Evolutionary conservation across 2,888 invertebrate genomes (phyloP), one percentile per base, ranked within the genome.

Genomic region (Epinotia nisella): DNA sequence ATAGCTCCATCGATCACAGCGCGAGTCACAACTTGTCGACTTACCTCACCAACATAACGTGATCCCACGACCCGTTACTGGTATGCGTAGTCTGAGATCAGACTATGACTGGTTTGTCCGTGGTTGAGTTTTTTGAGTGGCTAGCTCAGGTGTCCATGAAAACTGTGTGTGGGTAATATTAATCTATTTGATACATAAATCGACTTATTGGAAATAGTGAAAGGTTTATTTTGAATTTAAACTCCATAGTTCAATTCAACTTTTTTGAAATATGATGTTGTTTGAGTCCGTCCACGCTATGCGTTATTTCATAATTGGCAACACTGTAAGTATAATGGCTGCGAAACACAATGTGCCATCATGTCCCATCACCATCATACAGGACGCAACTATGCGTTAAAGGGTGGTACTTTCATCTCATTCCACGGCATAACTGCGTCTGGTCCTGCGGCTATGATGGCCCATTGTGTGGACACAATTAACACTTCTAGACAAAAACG

Each of bases 1-100:
- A 73, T 73, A 59, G 73, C 73, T 58, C 58, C 64, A 73, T 73
- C 73, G 58, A 73, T 73, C 68, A 69, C 49, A 51, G 59, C 51
- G 29, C 21, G 17, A 61, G 61, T 53, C 55, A 49, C 49, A 49
- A 49, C 49, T n/a, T 5, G 49, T n/a, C 13, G 4, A n/a, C n/a
- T 49, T 49, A 49, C n/a, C 49, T n/a, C 15, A 5, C 49, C n/a
- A 49, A n/a, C n/a, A 49, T 49, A n/a, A n/a, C 5, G n/a, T 49
- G 49, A 49, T 0, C 49, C 13, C 15, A 7, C 1, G 49, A 45
- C n/a, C 49, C 41, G 41, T 41, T 41, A 41, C 13, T 13, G 13
- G 3, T 13, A 41, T 41, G 45, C 15, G 4, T 3, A 45, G 45
- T 45, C 3, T 3, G 15, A 45, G 45, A 15, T 45, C 45, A 45